Base-by-base conservation (phyloP, 30 jellyfish, hydroid and myxozoan species). In the Chironex yamaguchii region DNA sequence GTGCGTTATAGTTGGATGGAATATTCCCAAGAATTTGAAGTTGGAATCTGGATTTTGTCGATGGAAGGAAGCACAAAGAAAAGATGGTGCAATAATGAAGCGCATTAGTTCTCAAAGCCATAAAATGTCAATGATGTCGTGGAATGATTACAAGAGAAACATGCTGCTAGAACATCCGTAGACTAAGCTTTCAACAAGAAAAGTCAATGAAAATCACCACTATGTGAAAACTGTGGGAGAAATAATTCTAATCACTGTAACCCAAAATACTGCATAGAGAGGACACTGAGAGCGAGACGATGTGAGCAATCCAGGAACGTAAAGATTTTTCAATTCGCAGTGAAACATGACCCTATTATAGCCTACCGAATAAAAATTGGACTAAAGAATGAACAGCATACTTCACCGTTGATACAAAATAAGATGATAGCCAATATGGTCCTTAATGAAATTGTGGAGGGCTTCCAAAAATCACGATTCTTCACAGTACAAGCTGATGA, bases 121-220 rank as follows among this genome's bases (percentile, higher is more conserved):
- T 70, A 71, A 34, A 71, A 25, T 34, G 6, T 71, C 85, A 71
- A 49, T 71, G 34, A 71, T 71, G 76, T 71, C 85, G 13, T 31
- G 78, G 78, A 71, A 34, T 42, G 85, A 71, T 31, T 71, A 30
- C 26, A 70, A 71, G 85, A 71, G 76, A 34, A 71, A 71, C 76
- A 71, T 35, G 71, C 85, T 71, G 71, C 76, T 25, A 71, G 49
- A 71, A 71, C 85, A 71, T 71, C 85, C 34, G 76, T 71, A 71
- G 85, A 71, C 33, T 6, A 71, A 42, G 85, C 34, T 71, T 49
- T 71, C 36, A 71, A 71, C 34, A 70, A 71, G 49, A 64, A 64
- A 64, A 4, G 77, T 64, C 48, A 64, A 4, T 23, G 65, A 64
- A 21, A 64, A 64, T 28, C 62, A 50, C 77, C 77, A 64, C 14